These are phyloP conservation scores for Pollenia angustigena DNA, from an alignment of 2,888 invertebrate species.

Conservation along the genomic window DNA sequence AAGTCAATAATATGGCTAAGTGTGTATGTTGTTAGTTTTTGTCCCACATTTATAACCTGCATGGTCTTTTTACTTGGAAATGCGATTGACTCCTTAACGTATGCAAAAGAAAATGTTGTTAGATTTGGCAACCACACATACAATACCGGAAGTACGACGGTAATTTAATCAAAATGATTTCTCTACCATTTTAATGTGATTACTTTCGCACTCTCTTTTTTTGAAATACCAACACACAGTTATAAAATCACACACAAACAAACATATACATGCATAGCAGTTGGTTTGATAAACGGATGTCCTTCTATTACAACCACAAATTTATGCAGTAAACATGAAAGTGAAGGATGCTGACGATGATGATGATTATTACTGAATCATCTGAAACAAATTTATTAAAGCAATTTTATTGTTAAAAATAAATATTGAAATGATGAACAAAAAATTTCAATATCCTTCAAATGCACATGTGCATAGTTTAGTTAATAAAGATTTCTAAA, in stretches of 20 bases:
- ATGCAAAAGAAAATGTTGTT: constrained; percentile 19
- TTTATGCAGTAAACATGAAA: constrained; percentile 7
- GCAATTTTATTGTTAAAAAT: constrained; percentile 17
- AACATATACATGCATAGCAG: neutral
- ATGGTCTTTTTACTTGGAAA: neutral
- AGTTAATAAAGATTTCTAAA: neutral
- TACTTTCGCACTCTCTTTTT: constrained; percentile 35
- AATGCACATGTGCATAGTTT: neutral
- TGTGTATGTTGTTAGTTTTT: neutral
- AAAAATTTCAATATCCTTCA: constrained; percentile 46
- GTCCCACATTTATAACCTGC: neutral
- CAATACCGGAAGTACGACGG: constrained; percentile 62
- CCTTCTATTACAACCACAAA: constrained; percentile 56
- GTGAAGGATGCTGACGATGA: neutral
- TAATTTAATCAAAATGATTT: constrained; percentile 69
- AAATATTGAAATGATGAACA: constrained; percentile 23
- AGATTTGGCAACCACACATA: constrained; percentile 45
- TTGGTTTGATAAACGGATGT: constrained; percentile 26
- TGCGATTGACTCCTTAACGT: neutral
- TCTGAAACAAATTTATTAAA: constrained; percentile 20
- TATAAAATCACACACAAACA: neutral
- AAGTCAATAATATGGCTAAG: neutral
- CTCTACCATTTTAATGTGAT: constrained; percentile 51
- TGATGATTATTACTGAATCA: neutral
- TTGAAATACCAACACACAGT: neutral